Conservation (phyloP, 2,113 vertebrate genomes). For the Sapajus apella region DNA sequence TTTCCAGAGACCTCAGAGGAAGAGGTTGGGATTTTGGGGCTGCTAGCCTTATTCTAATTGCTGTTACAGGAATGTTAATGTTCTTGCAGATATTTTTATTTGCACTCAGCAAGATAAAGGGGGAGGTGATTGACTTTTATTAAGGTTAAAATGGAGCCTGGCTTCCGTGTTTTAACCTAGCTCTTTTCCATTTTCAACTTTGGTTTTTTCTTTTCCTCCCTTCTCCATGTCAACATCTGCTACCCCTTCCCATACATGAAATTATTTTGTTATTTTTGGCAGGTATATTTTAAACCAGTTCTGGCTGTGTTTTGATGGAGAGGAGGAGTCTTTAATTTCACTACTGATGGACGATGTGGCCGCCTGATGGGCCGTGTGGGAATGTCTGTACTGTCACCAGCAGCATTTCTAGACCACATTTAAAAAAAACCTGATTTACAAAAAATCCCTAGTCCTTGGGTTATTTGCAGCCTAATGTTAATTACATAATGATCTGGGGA, state of each 20-base stretch:
- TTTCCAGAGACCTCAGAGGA: conserved; percentile 46
- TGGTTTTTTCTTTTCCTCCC: background rate
- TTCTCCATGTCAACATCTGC: background rate
- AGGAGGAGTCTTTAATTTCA: background rate
- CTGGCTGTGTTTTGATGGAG: background rate
- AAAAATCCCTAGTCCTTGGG: background rate
- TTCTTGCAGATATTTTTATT: conserved; percentile 52
- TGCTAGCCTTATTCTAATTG: background rate
- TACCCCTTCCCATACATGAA: background rate
- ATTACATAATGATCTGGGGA: conserved; percentile 29
- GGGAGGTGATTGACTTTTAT: background rate
- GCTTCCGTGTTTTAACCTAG: background rate
- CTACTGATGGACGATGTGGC: background rate
- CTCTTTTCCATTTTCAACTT: background rate
- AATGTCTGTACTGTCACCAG: background rate
- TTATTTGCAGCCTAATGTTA: conserved; percentile 6
- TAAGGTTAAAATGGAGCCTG: background rate
- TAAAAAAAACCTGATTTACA: background rate
- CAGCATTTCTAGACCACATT: background rate
- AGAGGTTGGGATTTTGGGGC: background rate
- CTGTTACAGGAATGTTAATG: background rate
- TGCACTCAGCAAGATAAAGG: conserved; percentile 9
- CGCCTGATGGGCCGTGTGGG: background rate
- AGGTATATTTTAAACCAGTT: background rate
- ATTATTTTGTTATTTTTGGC: conserved; percentile 38